Conservation (phyloP, 2,888 invertebrate species). For the Trisateles emortualis region DNA sequence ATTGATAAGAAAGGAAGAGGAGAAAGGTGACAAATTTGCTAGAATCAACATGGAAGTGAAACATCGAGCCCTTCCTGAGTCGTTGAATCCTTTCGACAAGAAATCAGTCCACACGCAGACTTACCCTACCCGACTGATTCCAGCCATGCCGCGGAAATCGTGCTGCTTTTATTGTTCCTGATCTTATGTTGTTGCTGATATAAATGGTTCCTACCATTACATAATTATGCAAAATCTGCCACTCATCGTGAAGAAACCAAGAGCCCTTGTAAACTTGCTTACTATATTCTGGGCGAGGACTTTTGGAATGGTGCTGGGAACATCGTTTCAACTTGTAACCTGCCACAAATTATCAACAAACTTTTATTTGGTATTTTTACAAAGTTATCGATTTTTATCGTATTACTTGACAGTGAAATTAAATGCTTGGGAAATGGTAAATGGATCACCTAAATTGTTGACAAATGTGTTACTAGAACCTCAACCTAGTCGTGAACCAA, state of each 20-base stretch:
- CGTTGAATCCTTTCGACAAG: constrained; percentile 71
- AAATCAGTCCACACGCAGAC: constrained; percentile 73
- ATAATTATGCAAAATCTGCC: constrained; percentile 48
- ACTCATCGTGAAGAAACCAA: constrained; percentile 37
- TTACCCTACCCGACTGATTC: constrained; percentile 71
- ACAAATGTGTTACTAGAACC: neutral
- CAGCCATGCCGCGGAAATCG: constrained; percentile 72
- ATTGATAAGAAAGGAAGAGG: constrained; percentile 75
- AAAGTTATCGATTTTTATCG: constrained; percentile 58
- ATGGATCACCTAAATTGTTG: neutral
- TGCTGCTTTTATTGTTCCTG: constrained; percentile 74
- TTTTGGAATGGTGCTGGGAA: constrained; percentile 59
- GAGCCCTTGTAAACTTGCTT: constrained; percentile 57
- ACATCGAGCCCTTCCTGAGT: constrained; percentile 55
- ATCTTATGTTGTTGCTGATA: no score
- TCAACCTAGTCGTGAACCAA: no score
- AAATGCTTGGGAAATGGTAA: neutral
- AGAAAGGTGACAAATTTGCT: constrained; percentile 77
- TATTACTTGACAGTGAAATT: constrained; percentile 55
- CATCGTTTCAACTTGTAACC: constrained; percentile 57
- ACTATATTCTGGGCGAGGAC: constrained; percentile 61
- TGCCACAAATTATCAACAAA: constrained; percentile 68
- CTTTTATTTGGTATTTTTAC: constrained; percentile 65
- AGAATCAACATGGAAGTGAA: constrained; percentile 79
- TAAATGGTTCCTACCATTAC: no score